Base-by-base conservation (phyloP, 2,797 vertebrate species). In the Micropoecilia bifurca region DNA sequence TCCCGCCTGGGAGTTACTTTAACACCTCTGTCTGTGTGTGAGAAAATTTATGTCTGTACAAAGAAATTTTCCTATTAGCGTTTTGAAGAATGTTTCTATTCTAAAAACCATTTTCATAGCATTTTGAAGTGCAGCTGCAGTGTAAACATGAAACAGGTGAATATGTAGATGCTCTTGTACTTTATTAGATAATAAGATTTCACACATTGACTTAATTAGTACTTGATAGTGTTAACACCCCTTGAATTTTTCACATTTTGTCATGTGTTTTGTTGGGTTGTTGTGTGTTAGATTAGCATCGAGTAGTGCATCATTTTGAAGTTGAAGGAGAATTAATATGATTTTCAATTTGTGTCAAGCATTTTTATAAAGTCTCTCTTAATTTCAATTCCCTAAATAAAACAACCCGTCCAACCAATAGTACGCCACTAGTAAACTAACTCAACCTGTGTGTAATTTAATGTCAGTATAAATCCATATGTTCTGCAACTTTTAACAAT, bases 1-100 rank as follows among this genome's bases (percentile, higher is more conserved):
- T 87, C 85, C 85, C 77, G 76, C 85, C 74, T 68, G 73, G 80
- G 69, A 75, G 83, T 83, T 83, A 78, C 66, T 80, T 87, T 69
- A n/a, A 69, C 39, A 69, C 75, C 39, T 14, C 41, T 33, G 25
- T 45, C 14, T 45, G 69, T 63, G 74, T 77, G 57, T 77, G 36
- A 78, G 43, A 41, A 53, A 77, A 77, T 83, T 1, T 22, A 72
- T 83, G 45, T 75, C 43, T 79, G 71, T 1, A 13, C n/a, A 41
- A 47, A 66, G 45, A 53, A 76, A 78, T 76, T 30, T 68, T 41
- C 36, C 53, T 43, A 61, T 45, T 41, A 39, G 47, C 9, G 20
- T 77, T 22, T 61, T 48, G 18, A n/a, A n/a, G 22, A 68, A 73
- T 47, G 25, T 57, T 28, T 50, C 20, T 59, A 46, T 61, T 63